Conservation (phyloP, 2,888 invertebrate species). For the Heliconius erato region DNA sequence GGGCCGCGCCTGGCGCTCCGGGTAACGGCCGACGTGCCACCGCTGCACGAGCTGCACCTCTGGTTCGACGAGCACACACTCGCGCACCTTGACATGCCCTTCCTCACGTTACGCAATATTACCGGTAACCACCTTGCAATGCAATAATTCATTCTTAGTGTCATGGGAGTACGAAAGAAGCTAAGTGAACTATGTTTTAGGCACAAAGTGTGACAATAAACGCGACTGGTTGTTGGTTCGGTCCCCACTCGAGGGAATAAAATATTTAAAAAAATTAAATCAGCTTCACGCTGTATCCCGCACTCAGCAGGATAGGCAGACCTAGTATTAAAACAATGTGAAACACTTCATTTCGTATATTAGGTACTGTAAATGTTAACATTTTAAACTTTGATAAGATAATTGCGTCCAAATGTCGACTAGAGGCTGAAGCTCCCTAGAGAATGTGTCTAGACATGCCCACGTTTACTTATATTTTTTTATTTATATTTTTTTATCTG, state of each 20-base stretch:
- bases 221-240: no score
- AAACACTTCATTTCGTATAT: not conserved
- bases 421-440: no score
- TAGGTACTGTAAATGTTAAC: not conserved
- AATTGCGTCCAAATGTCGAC: not conserved
- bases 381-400: not conserved
- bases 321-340: not conserved
- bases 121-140: constrained; percentile 84
- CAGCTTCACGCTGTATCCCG: no score
- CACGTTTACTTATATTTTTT: not conserved
- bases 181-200: no score
- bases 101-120: constrained; percentile 90
- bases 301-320: no score
- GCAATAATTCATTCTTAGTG: no score
- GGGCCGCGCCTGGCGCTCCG: constrained; percentile 66
- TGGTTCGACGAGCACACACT: constrained; percentile 94
- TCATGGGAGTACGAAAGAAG: no score
- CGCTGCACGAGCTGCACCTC: constrained; percentile 89
- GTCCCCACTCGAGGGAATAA: no score
- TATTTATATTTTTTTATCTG: constrained; percentile 41
- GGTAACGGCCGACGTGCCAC: constrained; percentile 73
- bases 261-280: no score
- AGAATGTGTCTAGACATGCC: no score
- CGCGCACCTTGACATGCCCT: constrained; percentile 91
- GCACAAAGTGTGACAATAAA: no score